Evolutionary conservation across 2,113 vertebrate species (phyloP).

Genomic region (Macaca fascicularis): T2T-MFA8v1.1 NC_088392.1:75818501-75819000

Average conservation of each 20-base stretch:
- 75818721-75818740: background rate
- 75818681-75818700: fast-evolving
- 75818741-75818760: fast-evolving
- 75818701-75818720: background rate
- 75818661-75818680: fast-evolving
- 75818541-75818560: background rate
- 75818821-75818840: too few relatives aligned
- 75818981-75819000: too few relatives aligned
- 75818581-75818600: background rate
- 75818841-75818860: too few relatives aligned
- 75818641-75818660: background rate
- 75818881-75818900: too few relatives aligned
- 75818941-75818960: too few relatives aligned
- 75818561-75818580: background rate
- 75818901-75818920: too few relatives aligned
- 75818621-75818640: fast-evolving
- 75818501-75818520: background rate
- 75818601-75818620: fast-evolving
- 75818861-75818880: too few relatives aligned
- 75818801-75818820: too few relatives aligned
- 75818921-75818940: too few relatives aligned
- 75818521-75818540: background rate
- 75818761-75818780: background rate
- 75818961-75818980: too few relatives aligned
- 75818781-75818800: too few relatives aligned